Percentiles rank a stretch among this genome's conserved stretches.
phyloP scores from a whole-genome alignment of 2,888 invertebrate species.

The Ceriagrion tenellum region DNA sequence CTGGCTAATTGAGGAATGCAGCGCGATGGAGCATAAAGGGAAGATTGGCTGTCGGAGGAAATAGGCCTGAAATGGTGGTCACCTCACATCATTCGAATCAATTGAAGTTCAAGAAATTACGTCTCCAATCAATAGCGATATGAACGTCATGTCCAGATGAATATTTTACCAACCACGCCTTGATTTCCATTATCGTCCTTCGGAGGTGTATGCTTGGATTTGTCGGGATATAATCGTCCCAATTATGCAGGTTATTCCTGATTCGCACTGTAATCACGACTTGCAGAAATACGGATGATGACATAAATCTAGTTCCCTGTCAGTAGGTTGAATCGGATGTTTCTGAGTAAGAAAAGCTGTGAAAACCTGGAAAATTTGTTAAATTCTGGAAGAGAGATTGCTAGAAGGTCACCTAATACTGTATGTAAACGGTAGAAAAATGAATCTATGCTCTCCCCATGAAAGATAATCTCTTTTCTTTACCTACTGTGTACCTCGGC shows the following conservation, averaged over 20 bases:
- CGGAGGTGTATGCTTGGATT: background rate
- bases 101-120: background rate
- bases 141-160: background rate
- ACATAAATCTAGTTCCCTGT: too few species aligned
- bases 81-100: background rate
- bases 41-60: background rate
- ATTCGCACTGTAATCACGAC: too few species aligned
- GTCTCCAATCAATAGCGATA: background rate
- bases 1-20: background rate
- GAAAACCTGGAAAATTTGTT: too few species aligned
- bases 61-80: background rate
- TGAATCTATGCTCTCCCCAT: too few species aligned
- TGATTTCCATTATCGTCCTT: background rate
- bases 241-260: background rate
- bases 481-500: too few species aligned
- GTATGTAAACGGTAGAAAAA: too few species aligned
- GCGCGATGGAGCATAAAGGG: background rate
- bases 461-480: too few species aligned
- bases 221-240: background rate
- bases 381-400: too few species aligned
- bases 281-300: too few species aligned
- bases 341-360: too few species aligned
- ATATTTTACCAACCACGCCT: background rate
- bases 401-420: too few species aligned
- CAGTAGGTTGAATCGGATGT: too few species aligned